Evolutionary conservation across 2,888 invertebrate species (phyloP).

Genomic region (Sericinus montela): DNA sequence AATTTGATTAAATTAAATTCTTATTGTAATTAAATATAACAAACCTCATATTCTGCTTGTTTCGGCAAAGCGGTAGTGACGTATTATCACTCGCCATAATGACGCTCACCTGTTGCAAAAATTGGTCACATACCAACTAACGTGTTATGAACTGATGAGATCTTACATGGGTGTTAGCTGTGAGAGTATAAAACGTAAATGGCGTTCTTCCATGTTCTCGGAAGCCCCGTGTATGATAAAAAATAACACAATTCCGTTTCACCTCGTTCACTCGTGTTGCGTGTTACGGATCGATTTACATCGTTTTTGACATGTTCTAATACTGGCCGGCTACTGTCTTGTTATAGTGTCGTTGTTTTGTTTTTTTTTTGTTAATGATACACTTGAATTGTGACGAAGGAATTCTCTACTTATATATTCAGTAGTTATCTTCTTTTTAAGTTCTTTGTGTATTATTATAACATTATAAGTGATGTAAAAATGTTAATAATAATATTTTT

Average conservation of each 20-base stretch:
- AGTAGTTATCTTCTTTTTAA: background rate
- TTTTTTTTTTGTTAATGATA: conserved; percentile 46
- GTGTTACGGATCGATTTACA: conserved; percentile 67
- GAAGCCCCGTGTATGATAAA: conserved; percentile 18
- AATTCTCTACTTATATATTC: conserved; percentile 25
- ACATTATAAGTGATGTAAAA: no score
- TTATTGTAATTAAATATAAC: no score
- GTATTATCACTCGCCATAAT: background rate
- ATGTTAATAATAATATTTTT: no score
- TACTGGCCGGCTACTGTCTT: conserved; percentile 61
- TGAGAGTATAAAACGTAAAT: conserved; percentile 10
- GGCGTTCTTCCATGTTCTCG: conserved; percentile 19
- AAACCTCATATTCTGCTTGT: no score
- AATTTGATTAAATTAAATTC: background rate
- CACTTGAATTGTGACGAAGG: conserved; percentile 41
- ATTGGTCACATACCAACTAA: background rate
- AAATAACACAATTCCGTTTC: conserved; percentile 20
- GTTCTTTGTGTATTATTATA: background rate
- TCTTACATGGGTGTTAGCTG: conserved; percentile 15
- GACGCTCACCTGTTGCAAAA: background rate
- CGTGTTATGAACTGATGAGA: conserved; percentile 4
- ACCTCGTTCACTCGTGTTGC: conserved; percentile 39
- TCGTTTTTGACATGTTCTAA: conserved; percentile 55
- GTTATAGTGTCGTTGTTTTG: conserved; percentile 47
- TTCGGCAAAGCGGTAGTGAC: no score